Conservation (phyloP, 2,113 vertebrate genomes). For the Pungitius pungitius region DNA sequence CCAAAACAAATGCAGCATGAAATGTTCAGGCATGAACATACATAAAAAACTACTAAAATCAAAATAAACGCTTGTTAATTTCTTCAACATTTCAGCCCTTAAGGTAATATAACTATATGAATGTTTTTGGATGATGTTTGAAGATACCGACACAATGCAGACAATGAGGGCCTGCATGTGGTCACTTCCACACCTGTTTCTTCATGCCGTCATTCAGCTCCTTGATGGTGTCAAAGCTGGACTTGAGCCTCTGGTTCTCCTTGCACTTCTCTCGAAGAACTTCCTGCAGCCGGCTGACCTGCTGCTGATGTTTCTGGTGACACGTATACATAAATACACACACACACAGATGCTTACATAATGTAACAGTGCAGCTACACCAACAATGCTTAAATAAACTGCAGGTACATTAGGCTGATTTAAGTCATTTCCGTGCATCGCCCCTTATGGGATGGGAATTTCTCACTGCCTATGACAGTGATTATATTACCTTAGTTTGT, state of each 20-base stretch:
- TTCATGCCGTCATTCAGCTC: conserved; percentile 87
- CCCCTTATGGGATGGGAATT: background rate
- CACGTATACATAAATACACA: background rate
- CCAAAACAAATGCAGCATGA: background rate
- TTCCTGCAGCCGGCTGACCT: conserved; percentile 83
- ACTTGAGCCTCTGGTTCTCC: conserved; percentile 88
- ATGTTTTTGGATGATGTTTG: background rate
- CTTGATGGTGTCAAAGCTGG: conserved; percentile 87
- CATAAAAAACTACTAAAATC: background rate
- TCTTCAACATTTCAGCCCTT: background rate
- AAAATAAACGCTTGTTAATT: background rate
- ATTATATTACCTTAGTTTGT: background rate
- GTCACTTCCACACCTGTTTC: conserved; percentile 81
- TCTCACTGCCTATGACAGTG: background rate
- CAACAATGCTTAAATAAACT: background rate
- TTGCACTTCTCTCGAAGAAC: conserved; percentile 82
- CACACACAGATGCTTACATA: background rate
- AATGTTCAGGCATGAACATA: background rate
- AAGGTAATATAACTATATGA: background rate
- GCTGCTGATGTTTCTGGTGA: conserved; percentile 82
- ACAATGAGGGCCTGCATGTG: background rate
- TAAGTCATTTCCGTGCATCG: background rate
- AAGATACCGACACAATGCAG: background rate
- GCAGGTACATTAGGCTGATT: background rate
- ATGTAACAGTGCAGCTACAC: background rate